phyloP scores from a whole-genome alignment of 2,888 invertebrate genomes.

The Calliscelio sp. region DNA sequence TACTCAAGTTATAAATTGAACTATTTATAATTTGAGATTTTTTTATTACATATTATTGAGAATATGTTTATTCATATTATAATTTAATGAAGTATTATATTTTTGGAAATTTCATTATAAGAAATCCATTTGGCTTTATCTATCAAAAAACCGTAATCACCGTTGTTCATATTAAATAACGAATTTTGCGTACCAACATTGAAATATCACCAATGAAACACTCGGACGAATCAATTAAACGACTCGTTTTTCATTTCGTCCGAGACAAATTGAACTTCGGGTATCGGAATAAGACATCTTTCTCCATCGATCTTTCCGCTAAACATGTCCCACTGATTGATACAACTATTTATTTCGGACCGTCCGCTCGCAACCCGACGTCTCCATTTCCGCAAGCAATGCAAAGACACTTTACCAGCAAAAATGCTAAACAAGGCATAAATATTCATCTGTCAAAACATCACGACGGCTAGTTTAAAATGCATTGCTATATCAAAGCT shows the following conservation, averaged over 20 bases:
- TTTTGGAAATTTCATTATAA: too few species aligned
- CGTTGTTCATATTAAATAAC: too few species aligned
- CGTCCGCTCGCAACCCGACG: background rate
- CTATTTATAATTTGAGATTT: too few species aligned
- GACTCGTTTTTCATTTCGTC: conserved; percentile 22
- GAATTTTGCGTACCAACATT: background rate
- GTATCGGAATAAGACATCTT: conserved; percentile 26
- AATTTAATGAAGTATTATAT: too few species aligned
- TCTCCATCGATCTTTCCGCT: conserved; percentile 31
- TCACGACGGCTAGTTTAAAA: background rate
- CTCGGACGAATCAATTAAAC: conserved; percentile 2
- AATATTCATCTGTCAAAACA: conserved; percentile 35
- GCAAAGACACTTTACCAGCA: background rate
- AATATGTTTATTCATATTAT: too few species aligned
- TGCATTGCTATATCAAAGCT: conserved; percentile 14
- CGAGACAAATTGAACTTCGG: conserved; percentile 37
- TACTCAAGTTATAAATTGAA: too few species aligned
- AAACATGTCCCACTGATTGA: conserved; percentile 28
- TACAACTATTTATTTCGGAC: conserved; percentile 41
- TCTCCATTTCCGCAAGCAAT: too few species aligned
- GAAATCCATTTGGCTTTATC: too few species aligned
- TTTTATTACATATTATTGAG: too few species aligned
- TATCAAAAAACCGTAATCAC: too few species aligned
- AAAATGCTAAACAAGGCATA: conserved; percentile 14
- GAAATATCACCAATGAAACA: background rate